A percentile compares a stretch with the other conserved stretches of the same genome.
phyloP scores from a whole-genome alignment of 2,797 vertebrate genomes.

The Thaleichthys pacificus region DNA sequence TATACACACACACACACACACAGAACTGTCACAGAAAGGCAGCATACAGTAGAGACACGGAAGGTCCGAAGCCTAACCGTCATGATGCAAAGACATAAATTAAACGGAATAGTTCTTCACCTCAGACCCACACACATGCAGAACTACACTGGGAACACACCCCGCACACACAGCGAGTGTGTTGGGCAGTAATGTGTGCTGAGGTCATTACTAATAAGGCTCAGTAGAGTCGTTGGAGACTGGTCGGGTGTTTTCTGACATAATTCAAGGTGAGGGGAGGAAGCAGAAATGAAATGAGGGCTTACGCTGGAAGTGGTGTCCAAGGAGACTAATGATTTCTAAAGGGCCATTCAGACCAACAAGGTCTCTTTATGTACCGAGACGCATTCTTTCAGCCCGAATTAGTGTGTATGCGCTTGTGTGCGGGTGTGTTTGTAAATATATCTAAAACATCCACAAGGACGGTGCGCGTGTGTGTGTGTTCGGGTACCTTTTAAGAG shows the following conservation, averaged over 20 bases:
- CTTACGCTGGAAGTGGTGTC: conserved; percentile 31
- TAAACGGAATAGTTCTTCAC: neutral
- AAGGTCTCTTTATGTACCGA: conserved; percentile 34
- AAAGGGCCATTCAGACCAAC: conserved; percentile 45
- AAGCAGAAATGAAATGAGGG: conserved; percentile 36
- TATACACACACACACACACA: conserved; percentile 12
- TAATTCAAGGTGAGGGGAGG: conserved; percentile 37
- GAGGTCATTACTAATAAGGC: conserved; percentile 37
- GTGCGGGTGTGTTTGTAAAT: no score
- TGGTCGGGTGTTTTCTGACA: conserved; percentile 25
- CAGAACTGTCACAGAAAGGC: conserved; percentile 1
- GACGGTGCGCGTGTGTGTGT: no score
- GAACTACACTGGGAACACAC: neutral
- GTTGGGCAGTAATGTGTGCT: conserved; percentile 1
- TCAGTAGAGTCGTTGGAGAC: conserved; percentile 12
- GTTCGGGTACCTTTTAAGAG: neutral
- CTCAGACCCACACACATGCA: no score
- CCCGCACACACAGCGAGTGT: neutral
- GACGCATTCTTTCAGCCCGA: conserved; percentile 15
- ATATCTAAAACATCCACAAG: no score
- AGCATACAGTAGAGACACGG: neutral
- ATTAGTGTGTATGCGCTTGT: no score
- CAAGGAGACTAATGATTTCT: conserved; percentile 44
- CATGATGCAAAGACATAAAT: neutral
- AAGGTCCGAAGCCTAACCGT: no score